Evolutionary conservation across 2,797 vertebrate genomes (phyloP), one percentile per base, ranked within the genome.

Genomic region (Falco peregrinus): DNA sequence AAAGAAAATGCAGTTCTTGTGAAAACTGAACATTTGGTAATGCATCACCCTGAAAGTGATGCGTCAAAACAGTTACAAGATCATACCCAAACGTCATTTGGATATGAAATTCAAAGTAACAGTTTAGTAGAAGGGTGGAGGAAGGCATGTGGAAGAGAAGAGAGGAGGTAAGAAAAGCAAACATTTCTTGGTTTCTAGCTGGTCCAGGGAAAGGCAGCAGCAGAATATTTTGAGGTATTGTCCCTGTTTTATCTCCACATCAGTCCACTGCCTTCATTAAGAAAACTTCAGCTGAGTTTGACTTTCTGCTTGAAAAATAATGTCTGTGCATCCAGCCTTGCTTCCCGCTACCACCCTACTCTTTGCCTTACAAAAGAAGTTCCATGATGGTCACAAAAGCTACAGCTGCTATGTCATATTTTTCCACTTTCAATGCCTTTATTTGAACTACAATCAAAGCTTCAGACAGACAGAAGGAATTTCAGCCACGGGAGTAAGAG

Each of bases 11-110:
- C 24, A 53, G 21, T 45, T 87, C 56, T 60, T 37, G 60, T 54
- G 28, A 87, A 73, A 79, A 61, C 3, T 41, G 41, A 70, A 50
- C 9, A 53, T 51, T 39, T 77, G 35, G 20, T 21, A 69, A 51
- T 47, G 24, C 8, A 37, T 35, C 29, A 77, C 9, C 5, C 28
- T 1, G 0, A 47, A 78, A 65, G 2, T 1, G 1, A 86, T 39
- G 9, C 25, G 45, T 61, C 51, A 75, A 83, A 75, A 33, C 9
- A 65, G 50, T 56, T 48, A 45, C 8, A 71, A 67, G 60, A 26
- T 63, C 48, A 67, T 33, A 74, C 10, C 8, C 31, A 74, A 82
- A 8, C 29, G 9, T 26, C 48, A 8, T 63, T 78, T 63, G 80
- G 41, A 51, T 50, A 50, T 16, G 19, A 83, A 83, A 79, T 47